A percentile compares a stretch with the other conserved stretches of the same genome.
These are phyloP conservation scores for Drosophila ananassae DNA, from an alignment of 1,140 invertebrate genomes.

Conservation along the genomic window DNA sequence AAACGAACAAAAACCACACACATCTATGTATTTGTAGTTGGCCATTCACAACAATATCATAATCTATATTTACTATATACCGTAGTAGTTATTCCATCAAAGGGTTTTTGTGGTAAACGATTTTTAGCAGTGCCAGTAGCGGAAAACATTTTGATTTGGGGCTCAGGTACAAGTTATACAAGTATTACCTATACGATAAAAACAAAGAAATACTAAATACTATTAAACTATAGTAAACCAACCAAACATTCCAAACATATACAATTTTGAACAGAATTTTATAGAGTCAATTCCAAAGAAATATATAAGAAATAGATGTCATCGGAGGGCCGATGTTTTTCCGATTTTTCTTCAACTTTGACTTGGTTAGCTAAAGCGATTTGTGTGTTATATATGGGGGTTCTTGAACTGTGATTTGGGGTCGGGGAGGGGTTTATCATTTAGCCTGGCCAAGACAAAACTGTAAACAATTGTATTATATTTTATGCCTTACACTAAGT, in stretches of 20 bases:
- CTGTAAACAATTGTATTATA: conserved; percentile 73
- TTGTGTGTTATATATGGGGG: conserved; percentile 12
- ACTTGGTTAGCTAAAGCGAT: conserved; percentile 35
- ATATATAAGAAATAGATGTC: conserved; percentile 10
- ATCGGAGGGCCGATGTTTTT: conserved; percentile 32
- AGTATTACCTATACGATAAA: conserved; percentile 54
- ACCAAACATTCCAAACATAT: conserved; percentile 36
- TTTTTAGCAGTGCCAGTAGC: conserved; percentile 55
- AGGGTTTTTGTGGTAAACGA: conserved; percentile 43
- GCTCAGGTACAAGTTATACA: conserved; percentile 65
- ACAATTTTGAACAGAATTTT: conserved; percentile 69
- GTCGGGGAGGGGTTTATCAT: conserved; percentile 18
- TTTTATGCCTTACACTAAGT: conserved; percentile 63
- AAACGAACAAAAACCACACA: conserved; percentile 17
- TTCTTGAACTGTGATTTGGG: conserved; percentile 43
- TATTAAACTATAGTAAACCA: conserved; percentile 12
- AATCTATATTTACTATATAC: conserved; percentile 43
- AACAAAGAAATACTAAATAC: neutral
- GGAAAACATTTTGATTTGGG: conserved; percentile 38
- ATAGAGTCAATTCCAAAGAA: conserved; percentile 59
- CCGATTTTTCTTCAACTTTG: conserved; percentile 18
- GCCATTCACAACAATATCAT: conserved; percentile 44
- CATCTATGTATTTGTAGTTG: conserved; percentile 43
- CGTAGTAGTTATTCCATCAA: conserved; percentile 50
- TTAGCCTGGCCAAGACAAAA: conserved; percentile 46